phyloP scores from a whole-genome alignment of 1,140 invertebrate species.

The Caenorhabditis tropicalis region DNA sequence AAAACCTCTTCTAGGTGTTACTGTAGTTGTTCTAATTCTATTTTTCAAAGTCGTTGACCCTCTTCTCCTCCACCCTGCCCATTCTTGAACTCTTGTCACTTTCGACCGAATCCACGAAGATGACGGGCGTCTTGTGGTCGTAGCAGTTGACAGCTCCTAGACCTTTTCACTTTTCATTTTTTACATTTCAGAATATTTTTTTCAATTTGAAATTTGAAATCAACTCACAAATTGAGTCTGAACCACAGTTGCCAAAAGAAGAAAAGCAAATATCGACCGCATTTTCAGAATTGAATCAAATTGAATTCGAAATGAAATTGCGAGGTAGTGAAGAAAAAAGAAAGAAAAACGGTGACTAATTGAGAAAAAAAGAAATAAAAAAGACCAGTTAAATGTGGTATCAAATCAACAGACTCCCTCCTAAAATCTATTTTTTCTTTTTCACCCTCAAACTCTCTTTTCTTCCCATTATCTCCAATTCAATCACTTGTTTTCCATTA shows the following conservation, averaged over 20 bases:
- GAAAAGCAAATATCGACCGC: conserved; percentile 12
- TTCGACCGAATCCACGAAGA: background rate
- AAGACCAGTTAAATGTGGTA: conserved; percentile 24
- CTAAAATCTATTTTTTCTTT: background rate
- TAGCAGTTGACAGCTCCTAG: conserved; percentile 6
- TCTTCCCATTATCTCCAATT: background rate
- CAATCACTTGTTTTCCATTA: background rate
- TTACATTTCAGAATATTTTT: background rate
- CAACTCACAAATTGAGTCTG: conserved; percentile 21
- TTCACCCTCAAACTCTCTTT: background rate
- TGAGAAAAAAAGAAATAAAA: background rate
- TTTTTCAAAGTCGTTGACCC: background rate
- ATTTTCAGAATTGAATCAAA: background rate
- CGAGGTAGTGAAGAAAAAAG: background rate
- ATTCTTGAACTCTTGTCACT: conserved; percentile 13
- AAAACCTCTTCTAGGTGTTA: background rate
- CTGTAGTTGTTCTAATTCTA: conserved; percentile 20
- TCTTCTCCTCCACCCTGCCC: background rate
- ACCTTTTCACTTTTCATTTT: background rate
- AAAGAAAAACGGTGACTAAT: background rate
- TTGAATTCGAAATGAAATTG: background rate
- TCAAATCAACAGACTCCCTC: background rate
- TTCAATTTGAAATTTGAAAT: background rate
- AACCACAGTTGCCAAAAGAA: background rate
- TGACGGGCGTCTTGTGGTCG: background rate